A percentile compares a stretch with the other conserved stretches of the same genome.
Conservation (phyloP, 2,113 vertebrate species). For the Chlamydotis undulata region DNA sequence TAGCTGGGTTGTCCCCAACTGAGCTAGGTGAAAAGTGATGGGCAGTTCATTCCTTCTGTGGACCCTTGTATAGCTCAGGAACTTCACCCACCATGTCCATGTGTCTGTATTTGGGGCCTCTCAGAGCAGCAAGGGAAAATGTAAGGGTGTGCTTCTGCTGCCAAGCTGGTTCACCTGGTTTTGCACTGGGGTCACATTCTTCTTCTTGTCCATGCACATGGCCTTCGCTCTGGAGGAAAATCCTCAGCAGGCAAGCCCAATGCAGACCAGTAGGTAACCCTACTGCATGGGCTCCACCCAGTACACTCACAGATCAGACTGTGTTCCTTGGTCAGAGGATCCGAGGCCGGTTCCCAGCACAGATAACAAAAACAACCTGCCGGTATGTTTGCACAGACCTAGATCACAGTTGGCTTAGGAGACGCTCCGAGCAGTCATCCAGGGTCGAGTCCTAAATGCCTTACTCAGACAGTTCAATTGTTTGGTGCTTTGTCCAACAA, state of each 20-base stretch:
- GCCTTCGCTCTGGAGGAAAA: rapidly evolving
- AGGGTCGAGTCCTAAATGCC: not conserved
- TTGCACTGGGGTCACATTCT: not conserved
- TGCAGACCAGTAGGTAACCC: not conserved
- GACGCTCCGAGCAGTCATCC: rapidly evolving
- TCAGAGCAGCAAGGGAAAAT: not conserved
- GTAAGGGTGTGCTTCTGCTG: not conserved
- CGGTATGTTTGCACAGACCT: not conserved
- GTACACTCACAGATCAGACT: not conserved
- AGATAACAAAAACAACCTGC: not conserved
- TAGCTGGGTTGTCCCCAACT: rapidly evolving
- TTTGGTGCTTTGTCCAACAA: not conserved
- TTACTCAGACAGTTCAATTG: not conserved
- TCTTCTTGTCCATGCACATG: rapidly evolving
- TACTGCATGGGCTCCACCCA: not conserved
- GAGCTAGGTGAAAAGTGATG: not conserved
- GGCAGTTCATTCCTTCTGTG: not conserved
- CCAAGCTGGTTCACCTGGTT: not conserved
- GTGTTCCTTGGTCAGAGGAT: not conserved
- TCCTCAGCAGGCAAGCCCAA: not conserved
- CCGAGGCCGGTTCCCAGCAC: not conserved
- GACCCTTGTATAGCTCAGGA: no score
- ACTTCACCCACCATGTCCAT: not conserved
- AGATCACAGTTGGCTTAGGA: not conserved
- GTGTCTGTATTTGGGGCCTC: not conserved